Base-by-base conservation (phyloP, 2,113 vertebrate genomes). In the Dolichotis patagonum region DNA sequence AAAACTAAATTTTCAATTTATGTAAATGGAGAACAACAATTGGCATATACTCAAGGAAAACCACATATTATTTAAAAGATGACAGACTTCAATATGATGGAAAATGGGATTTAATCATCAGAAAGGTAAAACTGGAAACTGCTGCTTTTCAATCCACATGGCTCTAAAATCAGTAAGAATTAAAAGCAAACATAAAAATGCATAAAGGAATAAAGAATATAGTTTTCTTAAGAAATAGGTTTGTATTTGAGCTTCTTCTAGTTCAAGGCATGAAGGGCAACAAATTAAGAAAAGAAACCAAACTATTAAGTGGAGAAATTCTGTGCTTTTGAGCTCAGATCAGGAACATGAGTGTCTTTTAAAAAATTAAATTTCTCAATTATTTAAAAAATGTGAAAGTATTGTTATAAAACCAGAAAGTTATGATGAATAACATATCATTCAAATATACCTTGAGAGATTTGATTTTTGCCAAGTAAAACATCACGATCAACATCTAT, bases 251-350 rank as follows among this genome's bases (percentile, higher is more conserved):
- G 69, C 30, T 62, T 96, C 14, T 14, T 26, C 14, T 3, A 84
- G 24, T 20, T 81, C 5, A 85, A n/a, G 28, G 0, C 38, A 14
- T 14, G 11, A 49, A 67, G 46, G 17, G 2, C 52, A 83, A 26
- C 1, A 83, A 56, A 10, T 49, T 22, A 65, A 9, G 71, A 35
- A 56, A 38, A 58, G 19, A n/a, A 80, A 91, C 60, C 7, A 41
- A 1, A 9, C 19, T n/a, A 22, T 3, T 1, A 22, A 3, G 13
- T 35, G 24, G 1, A 28, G 1, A 6, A 60, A 43, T 78, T 69
- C 28, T 22, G n/a, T 6, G 35, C 2, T 26, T 85, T 73, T 62
- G 49, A 80, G 46, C 22, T 75, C 41, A 75, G 35, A 38, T 60
- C 2, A 91, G 69, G 35, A 71, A 41, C 13, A 2, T 62, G 24